These are phyloP conservation scores for Otolemur garnettii DNA, from an alignment of 2,113 vertebrate genomes.

Conservation along the genomic window DNA sequence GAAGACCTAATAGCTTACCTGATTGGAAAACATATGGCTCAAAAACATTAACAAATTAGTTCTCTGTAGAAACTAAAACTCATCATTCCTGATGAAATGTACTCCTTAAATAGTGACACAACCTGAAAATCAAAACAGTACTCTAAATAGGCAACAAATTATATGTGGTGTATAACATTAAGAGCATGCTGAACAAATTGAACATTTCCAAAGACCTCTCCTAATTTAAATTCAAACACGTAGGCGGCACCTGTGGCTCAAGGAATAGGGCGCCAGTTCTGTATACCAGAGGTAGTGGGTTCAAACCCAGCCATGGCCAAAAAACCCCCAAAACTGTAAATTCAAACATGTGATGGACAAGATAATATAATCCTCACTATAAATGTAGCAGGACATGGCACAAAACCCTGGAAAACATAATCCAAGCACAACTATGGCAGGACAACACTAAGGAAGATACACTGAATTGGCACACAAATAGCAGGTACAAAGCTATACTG, in stretches of 20 bases:
- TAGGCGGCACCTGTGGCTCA: too few species aligned
- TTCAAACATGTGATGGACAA: background rate
- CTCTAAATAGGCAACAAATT: background rate
- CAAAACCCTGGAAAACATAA: conserved; percentile 4
- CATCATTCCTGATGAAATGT: conserved; percentile 13
- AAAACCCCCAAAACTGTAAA: background rate
- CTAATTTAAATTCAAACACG: background rate
- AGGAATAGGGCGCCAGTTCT: too few species aligned
- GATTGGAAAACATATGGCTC: background rate
- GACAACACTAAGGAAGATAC: background rate
- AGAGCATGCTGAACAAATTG: background rate
- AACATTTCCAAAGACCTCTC: background rate
- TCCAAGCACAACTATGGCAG: background rate
- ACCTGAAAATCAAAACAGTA: conserved; percentile 13
- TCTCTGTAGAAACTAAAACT: background rate
- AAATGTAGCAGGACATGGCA: background rate
- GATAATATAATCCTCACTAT: background rate
- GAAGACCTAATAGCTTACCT: conserved; percentile 21
- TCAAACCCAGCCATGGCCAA: too few species aligned
- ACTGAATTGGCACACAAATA: background rate
- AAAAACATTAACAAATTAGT: background rate
- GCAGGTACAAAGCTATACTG: background rate
- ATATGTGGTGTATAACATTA: background rate
- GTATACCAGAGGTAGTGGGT: too few species aligned
- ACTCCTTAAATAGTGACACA: background rate